A percentile compares a stretch with the other conserved stretches of the same genome.
phyloP scores from a whole-genome alignment of 1,140 invertebrate genomes.

The Aphaenogaster floridana region DNA sequence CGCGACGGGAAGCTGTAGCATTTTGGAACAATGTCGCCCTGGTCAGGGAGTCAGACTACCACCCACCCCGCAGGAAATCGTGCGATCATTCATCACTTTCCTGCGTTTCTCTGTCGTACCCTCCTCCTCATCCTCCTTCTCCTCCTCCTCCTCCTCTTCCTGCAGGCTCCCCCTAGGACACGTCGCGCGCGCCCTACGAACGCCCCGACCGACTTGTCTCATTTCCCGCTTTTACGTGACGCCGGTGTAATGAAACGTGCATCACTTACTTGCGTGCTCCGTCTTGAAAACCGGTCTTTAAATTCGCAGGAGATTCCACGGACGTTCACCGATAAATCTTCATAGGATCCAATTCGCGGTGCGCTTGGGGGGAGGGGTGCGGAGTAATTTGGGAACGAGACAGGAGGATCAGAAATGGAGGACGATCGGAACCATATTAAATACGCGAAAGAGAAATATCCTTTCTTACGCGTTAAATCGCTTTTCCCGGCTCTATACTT shows the following conservation, averaged over 20 bases:
- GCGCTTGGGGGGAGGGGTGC: background rate
- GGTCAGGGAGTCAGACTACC: conserved; percentile 59
- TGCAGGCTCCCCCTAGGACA: background rate
- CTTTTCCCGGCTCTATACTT: background rate
- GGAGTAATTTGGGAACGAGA: conserved; percentile 11
- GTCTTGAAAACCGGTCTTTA: conserved; percentile 40
- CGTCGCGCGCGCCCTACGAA: conserved; percentile 54
- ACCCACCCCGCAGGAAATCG: conserved; percentile 70
- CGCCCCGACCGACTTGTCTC: conserved; percentile 52
- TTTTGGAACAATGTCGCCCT: conserved; percentile 73
- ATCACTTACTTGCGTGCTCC: conserved; percentile 62
- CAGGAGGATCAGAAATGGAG: conserved; percentile 17
- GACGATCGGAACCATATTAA: conserved; percentile 26
- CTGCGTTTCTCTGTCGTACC: conserved; percentile 32
- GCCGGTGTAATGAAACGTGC: conserved; percentile 68
- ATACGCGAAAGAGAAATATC: conserved; percentile 18
- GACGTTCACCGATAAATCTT: conserved; percentile 71
- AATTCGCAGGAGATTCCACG: conserved; percentile 50
- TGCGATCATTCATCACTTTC: conserved; percentile 61
- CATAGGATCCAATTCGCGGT: conserved; percentile 67
- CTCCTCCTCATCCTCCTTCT: background rate
- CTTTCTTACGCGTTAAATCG: conserved; percentile 10
- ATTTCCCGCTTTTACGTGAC: conserved; percentile 48
- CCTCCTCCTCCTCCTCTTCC: background rate
- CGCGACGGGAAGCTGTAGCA: conserved; percentile 61